Evolutionary conservation across 1,140 invertebrate species (phyloP).

Genomic region (Pogonomyrmex californicus): DNA sequence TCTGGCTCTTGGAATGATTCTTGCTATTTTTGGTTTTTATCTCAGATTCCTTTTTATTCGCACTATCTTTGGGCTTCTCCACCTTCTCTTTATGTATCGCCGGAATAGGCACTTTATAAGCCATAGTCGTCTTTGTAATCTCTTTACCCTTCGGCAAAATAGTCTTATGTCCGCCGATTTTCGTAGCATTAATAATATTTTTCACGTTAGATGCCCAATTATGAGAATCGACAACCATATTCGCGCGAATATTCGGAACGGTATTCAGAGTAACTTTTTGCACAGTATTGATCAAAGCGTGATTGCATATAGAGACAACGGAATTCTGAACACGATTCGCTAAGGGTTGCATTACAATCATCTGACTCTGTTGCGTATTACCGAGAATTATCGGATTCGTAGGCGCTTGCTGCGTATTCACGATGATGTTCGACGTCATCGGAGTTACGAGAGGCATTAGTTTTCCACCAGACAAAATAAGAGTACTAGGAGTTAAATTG

Average conservation of each 20-base stretch:
- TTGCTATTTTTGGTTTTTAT: slow-evolving; percentile 78
- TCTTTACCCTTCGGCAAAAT: slow-evolving; percentile 85
- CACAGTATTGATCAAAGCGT: slow-evolving; percentile 81
- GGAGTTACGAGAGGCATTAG: slow-evolving; percentile 85
- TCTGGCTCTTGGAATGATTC: slow-evolving; percentile 64
- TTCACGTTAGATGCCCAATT: slow-evolving; percentile 85
- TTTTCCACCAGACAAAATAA: slow-evolving; percentile 84
- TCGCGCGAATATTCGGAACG: slow-evolving; percentile 79
- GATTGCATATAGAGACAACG: slow-evolving; percentile 82
- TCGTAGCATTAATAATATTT: slow-evolving; percentile 83
- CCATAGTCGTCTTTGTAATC: slow-evolving; percentile 89
- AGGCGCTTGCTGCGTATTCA: slow-evolving; percentile 80
- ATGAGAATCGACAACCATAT: slow-evolving; percentile 82
- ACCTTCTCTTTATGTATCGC: slow-evolving; percentile 87
- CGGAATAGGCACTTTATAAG: slow-evolving; percentile 91
- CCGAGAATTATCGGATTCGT: slow-evolving; percentile 83
- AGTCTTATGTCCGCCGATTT: slow-evolving; percentile 84
- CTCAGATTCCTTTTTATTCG: slow-evolving; percentile 81
- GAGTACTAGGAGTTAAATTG: slow-evolving; percentile 81
- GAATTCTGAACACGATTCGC: slow-evolving; percentile 81
- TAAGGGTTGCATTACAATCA: slow-evolving; percentile 85
- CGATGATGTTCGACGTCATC: slow-evolving; percentile 84
- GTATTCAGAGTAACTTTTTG: slow-evolving; percentile 82
- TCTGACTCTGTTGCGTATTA: slow-evolving; percentile 83
- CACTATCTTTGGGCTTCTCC: slow-evolving; percentile 81